These are phyloP conservation scores for Probosciger aterrimus DNA, from an alignment of 2,113 vertebrate genomes.

Conservation along the genomic window DNA sequence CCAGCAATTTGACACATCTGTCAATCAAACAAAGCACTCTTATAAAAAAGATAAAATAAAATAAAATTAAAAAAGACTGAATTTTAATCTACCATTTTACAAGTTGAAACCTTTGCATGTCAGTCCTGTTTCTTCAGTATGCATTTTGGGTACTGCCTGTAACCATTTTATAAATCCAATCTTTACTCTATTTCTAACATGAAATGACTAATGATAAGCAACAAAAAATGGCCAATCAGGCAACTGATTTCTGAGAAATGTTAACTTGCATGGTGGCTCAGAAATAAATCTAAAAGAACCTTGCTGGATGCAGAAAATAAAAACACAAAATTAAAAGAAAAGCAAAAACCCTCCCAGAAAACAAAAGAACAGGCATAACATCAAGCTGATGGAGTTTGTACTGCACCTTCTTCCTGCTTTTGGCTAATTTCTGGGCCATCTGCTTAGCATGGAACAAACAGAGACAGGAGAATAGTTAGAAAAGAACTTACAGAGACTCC, in stretches of 20 bases:
- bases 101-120: conserved; percentile 37
- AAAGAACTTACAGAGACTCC: conserved; percentile 68
- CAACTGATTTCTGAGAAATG: conserved; percentile 64
- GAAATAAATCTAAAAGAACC: conserved; percentile 70
- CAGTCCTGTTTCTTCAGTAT: conserved; percentile 27
- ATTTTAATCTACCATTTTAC: background rate
- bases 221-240: conserved; percentile 70
- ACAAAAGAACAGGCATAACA: conserved; percentile 77
- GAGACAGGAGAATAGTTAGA: conserved; percentile 90
- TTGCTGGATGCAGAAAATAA: conserved; percentile 89
- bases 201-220: conserved; percentile 79
- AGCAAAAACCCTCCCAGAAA: conserved; percentile 46
- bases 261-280: conserved; percentile 57
- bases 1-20: conserved; percentile 75
- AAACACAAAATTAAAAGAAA: conserved; percentile 66
- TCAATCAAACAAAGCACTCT: conserved; percentile 19
- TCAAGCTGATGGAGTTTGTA: conserved; percentile 82
- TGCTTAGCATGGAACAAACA: conserved; percentile 94
- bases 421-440: conserved; percentile 99
- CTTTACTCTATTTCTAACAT: conserved; percentile 68
- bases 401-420: conserved; percentile 99
- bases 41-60: background rate
- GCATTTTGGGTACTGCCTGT: background rate
- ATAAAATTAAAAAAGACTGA: background rate
- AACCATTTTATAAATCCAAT: conserved; percentile 61